A percentile compares a stretch with the other conserved stretches of the same genome.
These are phyloP conservation scores for Drosophila hawaiiensis DNA, from an alignment of 2,888 invertebrate species.

Conservation along the genomic window DNA sequence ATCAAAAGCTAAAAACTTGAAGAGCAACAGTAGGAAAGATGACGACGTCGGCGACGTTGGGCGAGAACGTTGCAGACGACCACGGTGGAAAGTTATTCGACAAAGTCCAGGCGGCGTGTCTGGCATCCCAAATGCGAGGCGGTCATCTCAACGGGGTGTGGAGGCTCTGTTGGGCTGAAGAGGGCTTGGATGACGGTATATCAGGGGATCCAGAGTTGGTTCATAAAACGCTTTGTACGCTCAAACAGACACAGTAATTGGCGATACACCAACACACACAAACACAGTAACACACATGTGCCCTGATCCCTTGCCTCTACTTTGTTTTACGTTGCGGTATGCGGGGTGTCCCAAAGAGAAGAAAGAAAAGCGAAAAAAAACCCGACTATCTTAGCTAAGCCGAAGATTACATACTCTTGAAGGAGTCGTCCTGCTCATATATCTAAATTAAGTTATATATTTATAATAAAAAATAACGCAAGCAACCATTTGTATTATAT, in stretches of 20 bases:
- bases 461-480: neutral
- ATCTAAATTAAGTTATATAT: neutral
- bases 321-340: constrained; percentile 52
- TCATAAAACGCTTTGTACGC: constrained; percentile 81
- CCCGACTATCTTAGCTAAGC: too few relatives aligned
- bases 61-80: constrained; percentile 18
- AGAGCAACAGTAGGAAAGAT: constrained; percentile 59
- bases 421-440: neutral
- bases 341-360: neutral
- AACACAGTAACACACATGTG: constrained; percentile 20
- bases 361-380: constrained; percentile 1
- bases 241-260: constrained; percentile 82
- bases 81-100: constrained; percentile 58
- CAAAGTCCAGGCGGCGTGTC: constrained; percentile 80
- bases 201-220: constrained; percentile 65
- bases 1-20: constrained; percentile 75
- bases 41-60: constrained; percentile 39
- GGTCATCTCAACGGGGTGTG: constrained; percentile 22
- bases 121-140: constrained; percentile 65
- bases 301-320: constrained; percentile 51
- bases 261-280: constrained; percentile 65
- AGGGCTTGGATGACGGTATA: constrained; percentile 12
- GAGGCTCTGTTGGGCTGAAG: neutral
- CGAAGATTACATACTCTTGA: constrained; percentile 2
- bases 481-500: neutral